A percentile compares a stretch with the other conserved stretches of the same genome.
Evolutionary conservation across 2,888 invertebrate species (phyloP).

Genomic region (Brachycybe producta): DNA sequence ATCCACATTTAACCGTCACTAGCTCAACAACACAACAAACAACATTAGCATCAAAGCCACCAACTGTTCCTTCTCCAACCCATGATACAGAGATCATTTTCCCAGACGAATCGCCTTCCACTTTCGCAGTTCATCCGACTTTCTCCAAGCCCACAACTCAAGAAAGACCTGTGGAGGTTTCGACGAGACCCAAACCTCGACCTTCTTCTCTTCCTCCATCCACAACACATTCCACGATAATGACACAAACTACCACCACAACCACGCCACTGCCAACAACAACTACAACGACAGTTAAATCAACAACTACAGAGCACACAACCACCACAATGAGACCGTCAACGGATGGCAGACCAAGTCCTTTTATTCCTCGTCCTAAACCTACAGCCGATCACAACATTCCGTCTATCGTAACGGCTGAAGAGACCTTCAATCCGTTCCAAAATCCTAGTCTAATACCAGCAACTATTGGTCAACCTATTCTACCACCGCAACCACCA

Average conservation of each 20-base stretch:
- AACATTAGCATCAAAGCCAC: not conserved
- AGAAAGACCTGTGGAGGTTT: not conserved
- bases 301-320: constrained; percentile 3
- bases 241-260: constrained; percentile 9
- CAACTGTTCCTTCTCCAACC: not conserved
- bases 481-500: constrained; percentile 4
- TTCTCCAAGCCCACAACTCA: not conserved
- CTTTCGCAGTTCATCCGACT: not conserved
- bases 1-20: not conserved
- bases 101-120: not conserved
- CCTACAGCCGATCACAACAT: constrained; percentile 17
- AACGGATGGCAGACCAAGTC: constrained; percentile 26
- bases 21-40: not conserved
- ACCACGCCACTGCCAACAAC: not conserved
- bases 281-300: constrained; percentile 9
- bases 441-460: too few relatives aligned
- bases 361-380: constrained; percentile 17
- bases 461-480: not conserved
- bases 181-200: not conserved
- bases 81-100: not conserved
- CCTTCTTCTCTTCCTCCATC: not conserved
- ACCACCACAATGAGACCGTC: constrained; percentile 6
- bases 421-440: not conserved
- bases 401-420: not conserved
- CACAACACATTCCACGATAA: constrained; percentile 7